phyloP scores from a whole-genome alignment of 2,797 vertebrate genomes.

The Garrulus glandarius region DNA sequence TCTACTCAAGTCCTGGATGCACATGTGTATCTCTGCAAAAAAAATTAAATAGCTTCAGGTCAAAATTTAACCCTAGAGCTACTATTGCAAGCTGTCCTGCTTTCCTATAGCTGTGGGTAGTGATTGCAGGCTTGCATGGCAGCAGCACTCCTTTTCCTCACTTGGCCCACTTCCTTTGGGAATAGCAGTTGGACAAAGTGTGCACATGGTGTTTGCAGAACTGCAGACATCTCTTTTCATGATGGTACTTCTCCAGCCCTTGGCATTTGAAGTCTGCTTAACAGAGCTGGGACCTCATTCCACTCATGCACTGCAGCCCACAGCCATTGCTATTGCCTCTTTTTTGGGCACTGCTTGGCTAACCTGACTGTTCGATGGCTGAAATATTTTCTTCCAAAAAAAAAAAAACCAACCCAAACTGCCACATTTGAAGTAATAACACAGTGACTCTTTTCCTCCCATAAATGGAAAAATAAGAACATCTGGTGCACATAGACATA shows the following conservation, averaged over 20 bases:
- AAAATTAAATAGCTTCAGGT: not conserved
- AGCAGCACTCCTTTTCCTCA: not conserved
- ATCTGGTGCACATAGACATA: not conserved
- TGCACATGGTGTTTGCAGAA: not conserved
- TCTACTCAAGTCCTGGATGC: not conserved
- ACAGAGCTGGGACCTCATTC: not conserved
- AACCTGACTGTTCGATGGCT: not conserved
- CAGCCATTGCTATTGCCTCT: not conserved
- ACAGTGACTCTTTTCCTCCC: not conserved
- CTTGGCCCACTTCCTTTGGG: not conserved
- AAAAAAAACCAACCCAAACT: not conserved
- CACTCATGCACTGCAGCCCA: not conserved
- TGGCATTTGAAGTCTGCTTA: not conserved
- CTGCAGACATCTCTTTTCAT: not conserved
- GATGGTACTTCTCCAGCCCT: not conserved
- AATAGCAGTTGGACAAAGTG: not conserved
- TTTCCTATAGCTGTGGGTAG: not conserved
- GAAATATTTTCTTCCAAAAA: not conserved
- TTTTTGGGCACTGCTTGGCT: not conserved
- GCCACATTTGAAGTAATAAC: not conserved
- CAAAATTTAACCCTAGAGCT: not conserved
- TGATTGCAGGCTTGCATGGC: not conserved
- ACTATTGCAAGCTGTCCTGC: not conserved
- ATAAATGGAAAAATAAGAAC: not conserved
- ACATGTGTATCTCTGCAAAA: not conserved